Percentiles rank a stretch among this genome's conserved stretches.
phyloP scores from a whole-genome alignment of 2,113 vertebrate genomes.

The Seriola dumerili region DNA sequence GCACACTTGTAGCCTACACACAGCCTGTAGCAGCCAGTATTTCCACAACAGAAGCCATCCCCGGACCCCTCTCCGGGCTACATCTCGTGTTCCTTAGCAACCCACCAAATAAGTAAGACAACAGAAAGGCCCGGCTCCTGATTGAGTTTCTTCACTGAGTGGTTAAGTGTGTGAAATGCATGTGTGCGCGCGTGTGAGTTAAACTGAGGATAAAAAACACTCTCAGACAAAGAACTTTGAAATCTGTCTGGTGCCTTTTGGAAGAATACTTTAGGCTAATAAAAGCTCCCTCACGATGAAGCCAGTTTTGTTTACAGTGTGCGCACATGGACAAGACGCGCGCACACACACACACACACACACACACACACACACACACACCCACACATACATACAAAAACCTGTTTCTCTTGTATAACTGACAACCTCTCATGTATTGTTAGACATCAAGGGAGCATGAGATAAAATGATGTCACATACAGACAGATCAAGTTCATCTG shows the following conservation, averaged over 20 bases:
- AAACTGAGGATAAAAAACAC: conserved; percentile 25
- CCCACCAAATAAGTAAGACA: conserved; percentile 73
- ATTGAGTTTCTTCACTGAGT: conserved; percentile 53
- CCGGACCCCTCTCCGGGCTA: conserved; percentile 62
- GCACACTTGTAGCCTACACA: conserved; percentile 40
- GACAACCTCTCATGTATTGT: conserved; percentile 41
- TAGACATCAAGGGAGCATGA: conserved; percentile 30
- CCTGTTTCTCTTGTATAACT: conserved; percentile 64
- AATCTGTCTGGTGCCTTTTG: conserved; percentile 19
- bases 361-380: neutral
- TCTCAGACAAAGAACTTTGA: conserved; percentile 28
- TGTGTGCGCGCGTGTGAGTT: conserved; percentile 34
- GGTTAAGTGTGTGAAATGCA: conserved; percentile 24
- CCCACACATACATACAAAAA: conserved; percentile 33
- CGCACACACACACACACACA: neutral
- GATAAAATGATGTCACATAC: conserved; percentile 46
- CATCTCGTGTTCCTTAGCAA: conserved; percentile 76
- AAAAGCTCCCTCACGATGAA: conserved; percentile 45
- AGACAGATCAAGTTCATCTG: conserved; percentile 50
- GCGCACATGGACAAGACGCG: conserved; percentile 19
- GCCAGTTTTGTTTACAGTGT: conserved; percentile 48
- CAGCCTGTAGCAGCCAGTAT: conserved; percentile 57
- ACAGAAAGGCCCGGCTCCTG: conserved; percentile 39
- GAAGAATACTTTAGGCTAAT: conserved; percentile 37
- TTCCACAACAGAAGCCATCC: conserved; percentile 75